Evolutionary conservation across 2,113 vertebrate species (phyloP).

Genomic region (Neolamprologus kungweensis): DNA sequence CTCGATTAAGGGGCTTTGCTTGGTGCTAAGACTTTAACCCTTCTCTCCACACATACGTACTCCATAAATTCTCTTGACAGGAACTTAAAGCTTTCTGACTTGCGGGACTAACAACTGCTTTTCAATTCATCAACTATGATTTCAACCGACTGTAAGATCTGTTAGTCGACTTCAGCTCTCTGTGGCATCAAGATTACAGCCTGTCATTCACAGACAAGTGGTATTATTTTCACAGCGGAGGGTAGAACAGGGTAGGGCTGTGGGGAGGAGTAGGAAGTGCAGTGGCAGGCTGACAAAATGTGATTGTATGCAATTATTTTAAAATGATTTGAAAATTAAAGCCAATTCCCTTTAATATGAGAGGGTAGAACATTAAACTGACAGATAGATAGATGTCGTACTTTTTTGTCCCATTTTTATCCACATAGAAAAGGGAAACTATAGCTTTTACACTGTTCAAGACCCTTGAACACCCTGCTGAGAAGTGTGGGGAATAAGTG

Average conservation of each 20-base stretch:
- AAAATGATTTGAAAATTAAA: slow-evolving; percentile 25
- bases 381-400: background rate
- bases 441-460: background rate
- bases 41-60: background rate
- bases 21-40: background rate
- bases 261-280: slow-evolving; percentile 34
- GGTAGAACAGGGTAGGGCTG: slow-evolving; percentile 11
- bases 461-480: background rate
- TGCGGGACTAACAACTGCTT: background rate
- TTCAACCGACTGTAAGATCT: slow-evolving; percentile 29
- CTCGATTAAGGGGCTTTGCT: background rate
- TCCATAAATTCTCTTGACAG: background rate
- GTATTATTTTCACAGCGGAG: slow-evolving; percentile 60
- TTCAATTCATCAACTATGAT: slow-evolving; percentile 20
- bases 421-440: background rate
- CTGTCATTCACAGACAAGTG: slow-evolving; percentile 21
- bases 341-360: slow-evolving; percentile 1
- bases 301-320: slow-evolving; percentile 43
- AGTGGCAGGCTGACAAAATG: slow-evolving; percentile 14
- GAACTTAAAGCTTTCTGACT: background rate
- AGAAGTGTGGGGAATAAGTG: background rate
- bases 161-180: slow-evolving; percentile 12
- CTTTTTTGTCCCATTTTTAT: background rate
- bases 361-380: background rate
- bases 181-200: slow-evolving; percentile 49